Evolutionary conservation across 2,888 invertebrate species (phyloP).

Genomic region (Polyploca ridens): DNA sequence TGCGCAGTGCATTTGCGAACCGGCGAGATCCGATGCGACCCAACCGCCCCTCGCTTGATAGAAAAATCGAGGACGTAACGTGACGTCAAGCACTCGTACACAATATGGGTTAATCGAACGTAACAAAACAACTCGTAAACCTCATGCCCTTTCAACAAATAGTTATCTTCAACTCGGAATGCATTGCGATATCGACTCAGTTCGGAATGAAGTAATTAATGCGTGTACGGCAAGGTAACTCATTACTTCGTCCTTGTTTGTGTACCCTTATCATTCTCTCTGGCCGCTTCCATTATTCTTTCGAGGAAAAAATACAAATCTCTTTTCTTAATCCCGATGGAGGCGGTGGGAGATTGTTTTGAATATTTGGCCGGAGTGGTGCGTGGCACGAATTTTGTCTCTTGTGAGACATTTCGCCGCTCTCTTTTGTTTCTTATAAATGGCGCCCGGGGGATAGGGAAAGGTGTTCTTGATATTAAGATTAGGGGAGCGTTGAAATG

Average conservation of each 20-base stretch:
- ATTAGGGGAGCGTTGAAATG: constrained; percentile 41
- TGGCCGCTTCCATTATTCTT: constrained; percentile 53
- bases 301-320: constrained; percentile 55
- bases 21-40: constrained; percentile 75
- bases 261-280: constrained; percentile 43
- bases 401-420: constrained; percentile 38
- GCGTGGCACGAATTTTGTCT: constrained; percentile 36
- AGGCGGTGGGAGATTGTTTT: constrained; percentile 56
- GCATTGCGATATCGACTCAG: background rate
- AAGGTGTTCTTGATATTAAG: constrained; percentile 43
- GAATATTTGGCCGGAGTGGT: constrained; percentile 53
- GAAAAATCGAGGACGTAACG: constrained; percentile 82
- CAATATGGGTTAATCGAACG: constrained; percentile 78
- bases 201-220: background rate
- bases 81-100: constrained; percentile 78
- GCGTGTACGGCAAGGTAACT: constrained; percentile 36
- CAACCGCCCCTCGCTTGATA: constrained; percentile 76
- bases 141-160: constrained; percentile 34
- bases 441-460: constrained; percentile 38
- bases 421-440: constrained; percentile 50
- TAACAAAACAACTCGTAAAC: constrained; percentile 68
- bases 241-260: constrained; percentile 36
- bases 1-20: constrained; percentile 71
- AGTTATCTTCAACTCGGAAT: constrained; percentile 18
- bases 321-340: constrained; percentile 55